Evolutionary conservation across 2,888 invertebrate genomes (phyloP), one percentile per base, ranked within the genome.

Genomic region (Furcula furcula): DNA sequence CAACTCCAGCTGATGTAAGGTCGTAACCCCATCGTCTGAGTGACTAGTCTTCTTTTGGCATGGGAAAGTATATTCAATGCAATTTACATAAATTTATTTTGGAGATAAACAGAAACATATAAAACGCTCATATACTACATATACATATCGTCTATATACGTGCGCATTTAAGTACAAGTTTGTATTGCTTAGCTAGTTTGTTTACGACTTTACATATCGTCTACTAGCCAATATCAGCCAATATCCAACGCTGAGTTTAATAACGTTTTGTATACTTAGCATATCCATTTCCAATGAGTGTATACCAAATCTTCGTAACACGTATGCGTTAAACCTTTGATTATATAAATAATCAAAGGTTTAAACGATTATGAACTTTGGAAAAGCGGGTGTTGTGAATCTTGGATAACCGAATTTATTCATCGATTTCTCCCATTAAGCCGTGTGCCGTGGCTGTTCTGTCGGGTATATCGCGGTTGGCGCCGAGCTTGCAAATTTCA

Each of bases 401-500:
- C 46, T 45, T 40, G 49, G 54, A 56, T 59, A 52, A 53, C 59
- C 59, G 62, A 71, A 73, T 74, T 72, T 70, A 72, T 76, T 72
- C 66, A 76, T 76, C 67, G 76, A 74, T 77, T 77, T 71, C 60
- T 53, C 47, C 58, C 55, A 69, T 71, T 65, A 67, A 59, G 53
- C 54, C 40, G 55, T 55, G 58, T 61, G 63, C 61, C 61, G 59
- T 58, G 59, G 57, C 45, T 11, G 11, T 11, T 7, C 4, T 9
- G 6, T 5, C 53, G 53, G 44, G 47, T 51, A 54, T 44, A 52
- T 47, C 53, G 52, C 57, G 57, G 52, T 53, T 64, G 67, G 74
- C 73, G 68, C 69, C 71, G 68, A 61, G 63, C 63, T 75, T 72
- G 71, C 68, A 73, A 71, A 68, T 76, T 68, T 72, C 56, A 58